A percentile compares a stretch with the other conserved stretches of the same genome.
These are phyloP conservation scores for Anarsia innoxiella DNA, from an alignment of 2,888 invertebrate species.

Conservation along the genomic window DNA sequence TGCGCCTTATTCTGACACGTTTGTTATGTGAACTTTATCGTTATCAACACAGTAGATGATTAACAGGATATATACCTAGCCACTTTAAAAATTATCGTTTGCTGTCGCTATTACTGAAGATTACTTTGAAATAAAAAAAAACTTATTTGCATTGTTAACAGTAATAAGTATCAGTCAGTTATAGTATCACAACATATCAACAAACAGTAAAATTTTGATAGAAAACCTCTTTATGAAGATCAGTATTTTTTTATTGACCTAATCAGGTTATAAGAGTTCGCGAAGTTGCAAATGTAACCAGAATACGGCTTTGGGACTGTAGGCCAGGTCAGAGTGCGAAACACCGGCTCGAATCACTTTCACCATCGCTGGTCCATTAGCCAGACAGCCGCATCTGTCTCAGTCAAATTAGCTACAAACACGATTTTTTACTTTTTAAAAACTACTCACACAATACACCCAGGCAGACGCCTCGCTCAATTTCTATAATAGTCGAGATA, in stretches of 20 bases:
- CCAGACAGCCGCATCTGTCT: conserved; percentile 52
- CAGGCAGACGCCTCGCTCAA: conserved; percentile 14
- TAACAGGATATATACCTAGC: too few species aligned
- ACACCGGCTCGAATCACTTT: conserved; percentile 45
- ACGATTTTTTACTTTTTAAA: conserved; percentile 45
- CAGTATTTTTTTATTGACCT: too few species aligned
- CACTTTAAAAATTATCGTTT: too few species aligned
- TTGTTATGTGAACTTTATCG: not conserved
- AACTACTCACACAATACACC: conserved; percentile 26
- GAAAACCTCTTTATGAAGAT: too few species aligned
- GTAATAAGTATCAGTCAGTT: too few species aligned
- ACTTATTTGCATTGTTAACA: too few species aligned
- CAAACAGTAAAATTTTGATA: not conserved
- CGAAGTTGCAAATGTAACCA: too few species aligned
- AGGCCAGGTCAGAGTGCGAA: conserved; percentile 56
- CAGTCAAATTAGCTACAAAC: conserved; percentile 54
- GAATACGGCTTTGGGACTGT: too few species aligned
- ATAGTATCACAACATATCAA: not conserved
- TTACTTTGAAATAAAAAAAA: too few species aligned
- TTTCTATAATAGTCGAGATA: conserved; percentile 27
- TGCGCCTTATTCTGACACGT: conserved; percentile 1
- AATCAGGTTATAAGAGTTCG: too few species aligned
- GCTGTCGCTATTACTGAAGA: too few species aligned
- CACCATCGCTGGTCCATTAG: conserved; percentile 54
- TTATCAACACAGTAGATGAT: too few species aligned